Conservation (phyloP, 2,888 invertebrate genomes). For the Oxycera nigricornis region DNA sequence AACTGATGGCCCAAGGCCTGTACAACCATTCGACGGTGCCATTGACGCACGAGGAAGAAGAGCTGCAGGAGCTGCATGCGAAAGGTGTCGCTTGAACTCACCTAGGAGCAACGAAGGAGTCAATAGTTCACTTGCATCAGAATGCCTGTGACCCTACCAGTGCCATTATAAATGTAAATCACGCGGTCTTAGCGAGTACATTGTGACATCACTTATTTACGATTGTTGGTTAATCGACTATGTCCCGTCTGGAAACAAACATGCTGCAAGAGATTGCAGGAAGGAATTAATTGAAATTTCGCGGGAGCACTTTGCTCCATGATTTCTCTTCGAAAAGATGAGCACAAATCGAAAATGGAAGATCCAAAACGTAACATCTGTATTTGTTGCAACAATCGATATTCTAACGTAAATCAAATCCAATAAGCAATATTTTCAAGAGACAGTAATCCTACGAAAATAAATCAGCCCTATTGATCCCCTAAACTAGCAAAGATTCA, state of each 20-base stretch:
- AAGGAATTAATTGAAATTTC: too few relatives aligned
- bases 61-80: constrained; percentile 68
- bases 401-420: neutral
- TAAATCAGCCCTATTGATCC: neutral
- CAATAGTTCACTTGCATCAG: neutral
- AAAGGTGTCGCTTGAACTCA: constrained; percentile 54
- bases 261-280: too few relatives aligned
- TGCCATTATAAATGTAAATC: constrained; percentile 5
- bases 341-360: neutral
- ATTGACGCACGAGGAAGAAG: constrained; percentile 76
- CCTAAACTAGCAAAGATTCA: neutral
- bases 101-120: neutral
- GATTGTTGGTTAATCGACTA: neutral
- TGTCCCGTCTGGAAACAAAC: too few relatives aligned
- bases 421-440: neutral
- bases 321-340: neutral
- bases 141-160: constrained; percentile 11
- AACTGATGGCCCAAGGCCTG: constrained; percentile 92
- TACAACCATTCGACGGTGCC: constrained; percentile 88
- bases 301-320: too few relatives aligned
- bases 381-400: neutral
- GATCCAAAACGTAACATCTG: neutral
- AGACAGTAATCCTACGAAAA: neutral
- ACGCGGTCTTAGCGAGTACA: neutral
- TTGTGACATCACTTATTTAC: neutral